phyloP scores from a whole-genome alignment of 1,140 invertebrate species.

The Heterodera schachtii region DNA sequence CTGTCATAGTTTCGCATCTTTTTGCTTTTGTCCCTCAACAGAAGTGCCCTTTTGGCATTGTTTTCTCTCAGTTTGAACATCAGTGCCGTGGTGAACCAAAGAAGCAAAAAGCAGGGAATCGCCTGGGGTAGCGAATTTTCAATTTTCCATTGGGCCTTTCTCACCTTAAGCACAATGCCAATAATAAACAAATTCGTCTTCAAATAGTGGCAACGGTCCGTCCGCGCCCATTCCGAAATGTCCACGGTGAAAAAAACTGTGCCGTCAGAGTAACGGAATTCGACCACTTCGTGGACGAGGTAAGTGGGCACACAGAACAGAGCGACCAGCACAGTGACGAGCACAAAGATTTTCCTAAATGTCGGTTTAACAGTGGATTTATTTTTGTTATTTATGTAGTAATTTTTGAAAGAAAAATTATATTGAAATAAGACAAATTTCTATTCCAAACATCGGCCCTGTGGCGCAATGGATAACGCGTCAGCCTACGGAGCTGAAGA shows the following conservation, averaged over 20 bases:
- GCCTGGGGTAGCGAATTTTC: constrained; percentile 37
- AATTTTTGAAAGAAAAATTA: not conserved
- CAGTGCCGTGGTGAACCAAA: constrained; percentile 54
- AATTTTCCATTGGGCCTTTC: not conserved
- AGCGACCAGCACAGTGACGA: constrained; percentile 39
- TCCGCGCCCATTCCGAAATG: constrained; percentile 54
- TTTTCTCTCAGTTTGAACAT: constrained; percentile 54
- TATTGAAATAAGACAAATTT: not conserved
- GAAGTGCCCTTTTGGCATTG: constrained; percentile 53
- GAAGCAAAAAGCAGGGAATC: constrained; percentile 57
- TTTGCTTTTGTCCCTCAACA: constrained; percentile 45
- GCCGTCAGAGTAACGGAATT: constrained; percentile 18
- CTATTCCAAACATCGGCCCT: not conserved
- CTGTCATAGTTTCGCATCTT: constrained; percentile 54
- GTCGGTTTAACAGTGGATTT: constrained; percentile 23
- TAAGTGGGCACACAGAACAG: constrained; percentile 53
- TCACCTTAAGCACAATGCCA: constrained; percentile 54
- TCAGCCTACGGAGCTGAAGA: constrained; percentile 59
- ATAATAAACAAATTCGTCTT: constrained; percentile 58
- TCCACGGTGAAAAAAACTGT: constrained; percentile 50
- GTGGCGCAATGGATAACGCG: constrained; percentile 62
- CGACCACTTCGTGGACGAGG: constrained; percentile 53
- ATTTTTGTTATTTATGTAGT: not conserved
- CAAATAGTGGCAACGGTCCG: constrained; percentile 47
- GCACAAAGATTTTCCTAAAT: constrained; percentile 44